Percentiles rank a stretch among this genome's conserved stretches.
These are phyloP conservation scores for Pantelozetes paolii DNA, from an alignment of 2,888 invertebrate genomes.

Conservation along the genomic window DNA sequence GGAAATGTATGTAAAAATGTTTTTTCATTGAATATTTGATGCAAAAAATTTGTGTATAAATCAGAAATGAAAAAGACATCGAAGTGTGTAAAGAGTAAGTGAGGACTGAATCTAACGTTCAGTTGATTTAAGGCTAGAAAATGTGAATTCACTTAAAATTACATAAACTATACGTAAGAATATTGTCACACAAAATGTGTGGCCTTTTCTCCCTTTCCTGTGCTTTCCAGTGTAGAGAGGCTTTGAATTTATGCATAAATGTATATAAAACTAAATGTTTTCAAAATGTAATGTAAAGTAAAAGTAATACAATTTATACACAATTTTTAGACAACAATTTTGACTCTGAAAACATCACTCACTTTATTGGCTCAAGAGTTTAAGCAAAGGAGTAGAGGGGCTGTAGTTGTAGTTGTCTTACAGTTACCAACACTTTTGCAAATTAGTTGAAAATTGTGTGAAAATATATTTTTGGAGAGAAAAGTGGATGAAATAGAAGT, in stretches of 20 bases:
- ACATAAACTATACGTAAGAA: background rate
- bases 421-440: background rate
- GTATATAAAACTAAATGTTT: conserved; percentile 5
- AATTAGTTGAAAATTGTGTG: conserved; percentile 11
- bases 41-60: background rate
- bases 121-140: background rate
- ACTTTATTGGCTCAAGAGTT: conserved; percentile 13
- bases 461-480: background rate
- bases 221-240: background rate
- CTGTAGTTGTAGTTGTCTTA: background rate
- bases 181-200: background rate
- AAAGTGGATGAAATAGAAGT: background rate
- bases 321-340: background rate
- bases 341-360: conserved; percentile 13
- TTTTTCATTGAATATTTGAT: background rate
- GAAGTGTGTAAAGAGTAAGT: background rate
- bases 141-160: conserved; percentile 19
- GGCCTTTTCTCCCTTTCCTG: background rate
- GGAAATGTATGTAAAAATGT: background rate
- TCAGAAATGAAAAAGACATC: background rate
- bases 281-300: conserved; percentile 6
- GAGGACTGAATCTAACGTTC: background rate
- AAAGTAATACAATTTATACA: conserved; percentile 2
- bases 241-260: conserved; percentile 16
- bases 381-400: background rate